phyloP scores from a whole-genome alignment of 2,113 vertebrate genomes.

The Ammospiza caudacuta region DNA sequence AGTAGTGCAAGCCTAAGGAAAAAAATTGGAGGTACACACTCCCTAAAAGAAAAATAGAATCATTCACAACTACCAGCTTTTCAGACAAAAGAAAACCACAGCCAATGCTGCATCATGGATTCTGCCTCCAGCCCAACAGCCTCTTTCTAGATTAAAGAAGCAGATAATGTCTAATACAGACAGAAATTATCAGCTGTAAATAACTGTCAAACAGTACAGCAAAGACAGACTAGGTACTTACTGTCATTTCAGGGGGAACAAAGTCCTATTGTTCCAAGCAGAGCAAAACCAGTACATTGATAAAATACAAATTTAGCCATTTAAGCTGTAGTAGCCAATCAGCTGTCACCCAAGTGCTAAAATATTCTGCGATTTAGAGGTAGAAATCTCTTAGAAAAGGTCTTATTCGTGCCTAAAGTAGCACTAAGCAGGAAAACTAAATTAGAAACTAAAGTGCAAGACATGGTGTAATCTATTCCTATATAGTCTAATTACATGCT shows the following conservation, averaged over 20 bases:
- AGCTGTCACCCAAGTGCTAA: neutral
- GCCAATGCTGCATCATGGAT: neutral
- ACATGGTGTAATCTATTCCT: neutral
- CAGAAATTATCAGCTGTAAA: neutral
- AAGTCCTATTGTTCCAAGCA: neutral
- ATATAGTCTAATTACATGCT: neutral
- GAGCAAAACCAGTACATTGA: neutral
- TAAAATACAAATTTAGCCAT: too few species aligned
- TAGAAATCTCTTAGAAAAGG: neutral
- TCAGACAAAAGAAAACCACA: neutral
- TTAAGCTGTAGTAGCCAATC: neutral
- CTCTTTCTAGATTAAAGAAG: neutral
- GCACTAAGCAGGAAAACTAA: neutral
- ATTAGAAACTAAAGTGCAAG: neutral
- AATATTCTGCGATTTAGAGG: neutral
- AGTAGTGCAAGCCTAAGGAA: neutral
- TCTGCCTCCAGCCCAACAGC: neutral
- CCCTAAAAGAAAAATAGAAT: neutral
- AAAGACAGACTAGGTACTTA: neutral
- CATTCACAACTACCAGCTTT: neutral
- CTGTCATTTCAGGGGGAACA: neutral
- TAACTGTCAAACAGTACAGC: neutral
- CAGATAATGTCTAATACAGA: neutral
- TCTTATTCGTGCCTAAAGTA: neutral
- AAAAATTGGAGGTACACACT: accelerated